phyloP scores from a whole-genome alignment of 2,113 vertebrate genomes.

The Heterocephalus glaber region DNA sequence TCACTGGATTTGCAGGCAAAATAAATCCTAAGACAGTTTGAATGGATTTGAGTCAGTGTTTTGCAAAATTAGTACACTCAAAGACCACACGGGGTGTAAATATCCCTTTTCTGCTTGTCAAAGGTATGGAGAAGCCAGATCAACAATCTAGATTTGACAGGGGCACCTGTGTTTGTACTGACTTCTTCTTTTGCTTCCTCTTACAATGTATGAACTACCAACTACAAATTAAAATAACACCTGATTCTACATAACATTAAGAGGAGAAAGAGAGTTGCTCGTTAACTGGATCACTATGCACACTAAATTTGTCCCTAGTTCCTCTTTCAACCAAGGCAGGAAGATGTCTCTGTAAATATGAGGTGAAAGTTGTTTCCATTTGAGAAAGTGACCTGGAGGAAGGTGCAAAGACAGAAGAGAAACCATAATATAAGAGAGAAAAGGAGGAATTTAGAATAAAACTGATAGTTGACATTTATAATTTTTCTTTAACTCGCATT shows the following conservation, averaged over 20 bases:
- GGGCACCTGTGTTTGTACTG: constrained; percentile 43
- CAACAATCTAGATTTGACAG: constrained; percentile 4
- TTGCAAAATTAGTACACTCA: constrained; percentile 47
- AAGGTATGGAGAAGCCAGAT: constrained; percentile 18
- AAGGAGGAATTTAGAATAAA: constrained; percentile 49
- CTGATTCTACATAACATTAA: not conserved
- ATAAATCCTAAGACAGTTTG: constrained; percentile 18
- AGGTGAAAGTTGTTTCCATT: not conserved
- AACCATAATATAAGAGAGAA: constrained; percentile 1
- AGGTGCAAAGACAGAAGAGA: not conserved
- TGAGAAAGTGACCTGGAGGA: constrained; percentile 11
- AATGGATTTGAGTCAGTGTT: constrained; percentile 53
- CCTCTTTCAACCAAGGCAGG: not conserved
- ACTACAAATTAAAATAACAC: constrained; percentile 12
- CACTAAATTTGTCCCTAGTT: not conserved
- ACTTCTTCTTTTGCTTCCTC: constrained; percentile 47
- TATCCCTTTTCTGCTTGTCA: constrained; percentile 30
- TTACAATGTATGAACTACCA: not conserved
- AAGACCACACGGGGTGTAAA: constrained; percentile 3
- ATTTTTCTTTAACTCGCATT: constrained; percentile 38
- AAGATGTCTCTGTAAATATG: not conserved
- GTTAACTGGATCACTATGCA: not conserved
- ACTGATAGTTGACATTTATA: not conserved
- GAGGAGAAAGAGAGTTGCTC: not conserved
- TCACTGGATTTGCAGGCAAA: constrained; percentile 28